phyloP scores from a whole-genome alignment of 2,113 vertebrate genomes.

The Macquaria australasica region DNA sequence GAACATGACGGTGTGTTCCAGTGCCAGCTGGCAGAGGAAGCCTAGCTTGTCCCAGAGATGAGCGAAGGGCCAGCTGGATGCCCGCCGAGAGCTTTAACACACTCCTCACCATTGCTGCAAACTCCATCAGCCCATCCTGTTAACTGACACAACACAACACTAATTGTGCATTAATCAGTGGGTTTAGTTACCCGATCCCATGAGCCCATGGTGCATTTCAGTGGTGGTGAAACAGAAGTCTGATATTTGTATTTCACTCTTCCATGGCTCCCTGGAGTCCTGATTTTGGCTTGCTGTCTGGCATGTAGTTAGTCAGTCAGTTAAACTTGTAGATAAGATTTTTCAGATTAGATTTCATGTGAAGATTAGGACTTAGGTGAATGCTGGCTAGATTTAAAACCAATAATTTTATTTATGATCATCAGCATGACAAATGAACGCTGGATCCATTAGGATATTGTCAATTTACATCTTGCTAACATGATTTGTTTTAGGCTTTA shows the following conservation, averaged over 20 bases:
- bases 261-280: conserved; percentile 27
- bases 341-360: conserved; percentile 39
- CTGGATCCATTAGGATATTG: neutral
- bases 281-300: conserved; percentile 51
- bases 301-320: conserved; percentile 10
- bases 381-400: conserved; percentile 17
- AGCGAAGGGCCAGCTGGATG: conserved; percentile 80
- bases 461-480: neutral
- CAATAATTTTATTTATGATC: conserved; percentile 28
- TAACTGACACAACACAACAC: conserved; percentile 80
- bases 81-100: conserved; percentile 77
- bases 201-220: conserved; percentile 60
- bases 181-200: conserved; percentile 69
- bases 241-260: conserved; percentile 53
- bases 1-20: conserved; percentile 74
- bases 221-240: conserved; percentile 51
- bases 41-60: conserved; percentile 74
- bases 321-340: conserved; percentile 23
- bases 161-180: conserved; percentile 83
- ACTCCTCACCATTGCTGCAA: conserved; percentile 72
- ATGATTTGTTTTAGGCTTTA: conserved; percentile 1
- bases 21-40: conserved; percentile 83
- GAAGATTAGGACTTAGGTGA: conserved; percentile 11
- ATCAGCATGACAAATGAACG: conserved; percentile 2
- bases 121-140: conserved; percentile 77